Conservation (phyloP, 2,888 invertebrate genomes). For the Trachelus tabidus region DNA sequence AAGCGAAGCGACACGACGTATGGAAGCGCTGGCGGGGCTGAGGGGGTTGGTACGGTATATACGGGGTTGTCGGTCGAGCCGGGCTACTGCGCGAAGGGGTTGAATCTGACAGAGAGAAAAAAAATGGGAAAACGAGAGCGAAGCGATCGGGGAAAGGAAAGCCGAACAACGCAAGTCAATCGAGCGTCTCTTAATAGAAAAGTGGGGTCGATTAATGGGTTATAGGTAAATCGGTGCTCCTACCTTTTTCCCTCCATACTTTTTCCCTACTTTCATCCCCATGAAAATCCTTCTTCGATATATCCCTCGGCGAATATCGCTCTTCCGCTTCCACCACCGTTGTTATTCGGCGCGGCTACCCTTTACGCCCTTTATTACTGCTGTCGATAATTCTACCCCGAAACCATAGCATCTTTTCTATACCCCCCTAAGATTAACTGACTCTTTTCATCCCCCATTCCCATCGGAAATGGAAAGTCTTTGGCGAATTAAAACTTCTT, state of each 20-base stretch:
- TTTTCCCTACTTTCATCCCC: slow-evolving; percentile 2
- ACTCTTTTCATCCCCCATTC: no score
- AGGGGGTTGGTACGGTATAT: slow-evolving; percentile 40
- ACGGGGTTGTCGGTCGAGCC: slow-evolving; percentile 41
- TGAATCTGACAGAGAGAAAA: slow-evolving; percentile 16
- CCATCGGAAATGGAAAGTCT: no score
- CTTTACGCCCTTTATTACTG: no score
- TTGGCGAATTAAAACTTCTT: no score
- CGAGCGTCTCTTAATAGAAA: slow-evolving; percentile 65
- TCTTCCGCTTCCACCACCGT: slow-evolving; percentile 41
- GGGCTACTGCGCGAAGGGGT: slow-evolving; percentile 32
- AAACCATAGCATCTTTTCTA: no score
- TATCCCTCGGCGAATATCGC: slow-evolving; percentile 47
- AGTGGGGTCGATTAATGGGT: slow-evolving; percentile 66
- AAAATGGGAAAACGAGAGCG: slow-evolving; percentile 28
- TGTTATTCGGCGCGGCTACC: not conserved
- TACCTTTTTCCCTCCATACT: slow-evolving; percentile 34
- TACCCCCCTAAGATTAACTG: no score
- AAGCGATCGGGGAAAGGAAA: slow-evolving; percentile 47
- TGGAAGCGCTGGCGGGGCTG: slow-evolving; percentile 9
- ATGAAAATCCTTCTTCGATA: not conserved
- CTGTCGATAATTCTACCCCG: no score
- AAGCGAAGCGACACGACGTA: not conserved
- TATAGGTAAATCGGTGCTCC: slow-evolving; percentile 61
- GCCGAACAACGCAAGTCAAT: slow-evolving; percentile 63